Evolutionary conservation across 2,113 vertebrate species (phyloP), one percentile per base, ranked within the genome.

Genomic region (Calyptomena viridis): DNA sequence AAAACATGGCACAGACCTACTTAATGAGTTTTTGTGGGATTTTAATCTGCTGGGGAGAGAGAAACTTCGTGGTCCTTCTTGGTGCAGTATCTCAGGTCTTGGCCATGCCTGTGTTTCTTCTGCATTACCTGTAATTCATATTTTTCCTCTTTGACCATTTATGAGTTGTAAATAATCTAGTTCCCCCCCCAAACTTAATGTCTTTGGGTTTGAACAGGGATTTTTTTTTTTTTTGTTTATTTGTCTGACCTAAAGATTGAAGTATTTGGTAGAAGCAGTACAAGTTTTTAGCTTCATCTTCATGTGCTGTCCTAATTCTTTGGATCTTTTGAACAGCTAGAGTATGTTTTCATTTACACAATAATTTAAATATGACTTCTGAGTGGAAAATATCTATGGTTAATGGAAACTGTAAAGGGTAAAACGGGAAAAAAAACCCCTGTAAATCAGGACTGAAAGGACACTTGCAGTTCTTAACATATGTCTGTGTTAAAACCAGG

Each of bases 71-170:
- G 5, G 22, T 31, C 40, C 40, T 53, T 56, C 40, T 59, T 40
- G 28, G 47, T 69, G 7, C 35, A 42, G 52, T 46, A 14, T 52
- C 69, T 78, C 42, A 37, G 23, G 8, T 39, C 50, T 19, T 33
- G 19, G 13, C 47, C 25, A 5, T 73, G 53, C n/a, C 56, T 78
- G 2, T 78, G 2, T 37, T 71, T n/a, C 46, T 71, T 62, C 40
- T 84, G 69, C 42, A 8, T 17, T 60, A 44, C 39, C 49, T 73
- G 66, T 75, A 78, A 82, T 95, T 96, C 7, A 25, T 84, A 37
- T 81, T 94, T 97, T 74, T 84, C 44, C 49, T 97, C 84, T 94
- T 94, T 84, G 71, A 84, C 74, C 55, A 52, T 58, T 87, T 96
- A 56, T 31, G 78, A 86, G 25, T 80, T 93, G 64, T 83, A 74